Evolutionary conservation across 2,113 vertebrate species (phyloP), one percentile per base, ranked within the genome.

Genomic region (Origma solitaria): DNA sequence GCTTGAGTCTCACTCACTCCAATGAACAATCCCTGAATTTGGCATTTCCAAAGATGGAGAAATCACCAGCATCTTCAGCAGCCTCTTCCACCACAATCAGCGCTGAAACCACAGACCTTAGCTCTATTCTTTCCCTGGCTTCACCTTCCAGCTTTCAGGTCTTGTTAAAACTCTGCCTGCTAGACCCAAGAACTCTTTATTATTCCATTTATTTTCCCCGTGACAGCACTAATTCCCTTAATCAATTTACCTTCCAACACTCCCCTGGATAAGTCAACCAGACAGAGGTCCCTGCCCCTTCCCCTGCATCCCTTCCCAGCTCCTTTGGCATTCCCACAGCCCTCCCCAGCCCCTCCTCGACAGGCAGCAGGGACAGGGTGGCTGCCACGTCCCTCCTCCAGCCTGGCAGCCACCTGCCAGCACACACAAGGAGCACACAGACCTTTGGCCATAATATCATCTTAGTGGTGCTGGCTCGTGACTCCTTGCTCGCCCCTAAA

Each of bases 91-190:
- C 28, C n/a, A 24, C 2, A 38, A 65, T 1, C 3, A 0, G 28
- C 12, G 19, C 65, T 2, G 1, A 50, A 86, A 56, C 13, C 2
- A 2, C 0, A 2, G 57, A 68, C 31, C n/a, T 82, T 1, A 23
- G 15, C 76, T n/a, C 70, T 18, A 2, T 16, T 37, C 51, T 49
- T 53, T 11, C 61, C 22, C 30, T 15, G 8, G 9, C 60, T 86
- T 53, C 89, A 61, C 9, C 61, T 42, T 47, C 82, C 87, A 80
- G 45, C 58, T 61, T 22, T 7, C 10, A 2, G 15, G 19, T 53
- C 81, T 50, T 23, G 37, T 66, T 90, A 91, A 66, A 95, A 94
- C 62, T 33, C 73, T 28, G 17, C 49, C 75, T 27, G 31, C 51
- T 24, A 78, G 13, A 66, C 30, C 72, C 54, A 37, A 62, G 38